Evolutionary conservation across 2,888 invertebrate species (phyloP).

Genomic region (Pterostichus niger): DNA sequence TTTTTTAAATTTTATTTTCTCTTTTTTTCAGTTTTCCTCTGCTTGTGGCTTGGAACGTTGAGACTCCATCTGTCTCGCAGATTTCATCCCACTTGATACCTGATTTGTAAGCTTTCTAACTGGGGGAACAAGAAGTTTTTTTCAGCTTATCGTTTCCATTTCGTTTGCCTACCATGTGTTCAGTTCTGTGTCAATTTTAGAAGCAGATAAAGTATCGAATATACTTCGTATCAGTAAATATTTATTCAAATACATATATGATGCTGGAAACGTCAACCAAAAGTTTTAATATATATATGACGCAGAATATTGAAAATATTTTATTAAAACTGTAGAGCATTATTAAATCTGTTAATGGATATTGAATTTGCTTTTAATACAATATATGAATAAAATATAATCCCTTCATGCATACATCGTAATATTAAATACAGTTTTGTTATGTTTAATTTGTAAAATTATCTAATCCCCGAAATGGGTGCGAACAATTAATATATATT

Average conservation of each 20-base stretch:
- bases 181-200: slow-evolving; percentile 36
- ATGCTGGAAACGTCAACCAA: slow-evolving; percentile 2
- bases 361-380: too few relatives aligned
- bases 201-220: slow-evolving; percentile 23
- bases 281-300: slow-evolving; percentile 13
- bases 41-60: not conserved
- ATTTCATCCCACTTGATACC: not conserved
- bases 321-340: not conserved
- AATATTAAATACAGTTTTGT: too few relatives aligned
- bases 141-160: slow-evolving; percentile 43
- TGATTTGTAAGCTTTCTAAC: not conserved
- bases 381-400: too few relatives aligned
- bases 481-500: too few relatives aligned
- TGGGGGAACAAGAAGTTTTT: slow-evolving; percentile 10
- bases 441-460: too few relatives aligned
- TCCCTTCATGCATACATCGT: too few relatives aligned
- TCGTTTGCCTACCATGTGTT: slow-evolving; percentile 3
- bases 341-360: too few relatives aligned
- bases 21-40: not conserved
- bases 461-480: too few relatives aligned
- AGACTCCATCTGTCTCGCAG: not conserved
- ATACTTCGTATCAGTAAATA: slow-evolving; percentile 28
- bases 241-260: slow-evolving; percentile 18
- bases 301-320: slow-evolving; percentile 2
- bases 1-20: not conserved